Base-by-base conservation (phyloP, 2,888 invertebrate genomes). In the Platynereis dumerilii region DNA sequence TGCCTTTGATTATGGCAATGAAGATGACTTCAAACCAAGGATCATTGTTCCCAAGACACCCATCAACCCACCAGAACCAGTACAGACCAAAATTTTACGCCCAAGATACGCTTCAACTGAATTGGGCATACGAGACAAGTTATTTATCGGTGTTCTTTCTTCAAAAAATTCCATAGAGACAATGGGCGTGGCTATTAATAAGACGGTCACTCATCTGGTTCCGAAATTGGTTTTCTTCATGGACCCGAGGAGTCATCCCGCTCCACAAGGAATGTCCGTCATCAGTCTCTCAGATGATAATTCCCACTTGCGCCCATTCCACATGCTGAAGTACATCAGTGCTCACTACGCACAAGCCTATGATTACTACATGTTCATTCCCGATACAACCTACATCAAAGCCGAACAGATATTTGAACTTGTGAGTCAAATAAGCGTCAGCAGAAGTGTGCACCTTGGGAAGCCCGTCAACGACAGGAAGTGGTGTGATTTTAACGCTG, bases 31-130 rank as follows among this genome's bases (percentile, higher is more conserved):
- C 69, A 77, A 78, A 62, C 80, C 80, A 5, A 66, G 70, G 52
- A 65, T 78, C 7, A 67, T 28, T 2, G 45, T 52, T 2, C 64
- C 58, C 1, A 57, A 54, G 27, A 58, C 45, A 26, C 60, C 53
- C 52, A 60, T 52, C 48, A 34, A 34, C 12, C 67, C 39, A 68
- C 65, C 34, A 60, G 70, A 27, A 72, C 69, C 63, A 55, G 67
- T 15, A 72, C 69, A 52, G 63, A 52, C 28, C 52, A 62, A 52
- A 45, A 56, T 74, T 3, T 87, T 91, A 61, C 88, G 97, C 1
- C 95, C 96, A 0, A 88, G 96, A 26, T 98, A 95, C 86, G 96
- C 94, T 80, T 94, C 93, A 57, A 94, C 96, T 0, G 98, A 98
- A 83, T 88, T 98, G 63, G 96, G 95, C 22, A 96, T 97, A 75